Percentiles rank a stretch among this genome's conserved stretches.
These are phyloP conservation scores for Empis stercorea DNA, from an alignment of 2,888 invertebrate genomes.

Conservation along the genomic window DNA sequence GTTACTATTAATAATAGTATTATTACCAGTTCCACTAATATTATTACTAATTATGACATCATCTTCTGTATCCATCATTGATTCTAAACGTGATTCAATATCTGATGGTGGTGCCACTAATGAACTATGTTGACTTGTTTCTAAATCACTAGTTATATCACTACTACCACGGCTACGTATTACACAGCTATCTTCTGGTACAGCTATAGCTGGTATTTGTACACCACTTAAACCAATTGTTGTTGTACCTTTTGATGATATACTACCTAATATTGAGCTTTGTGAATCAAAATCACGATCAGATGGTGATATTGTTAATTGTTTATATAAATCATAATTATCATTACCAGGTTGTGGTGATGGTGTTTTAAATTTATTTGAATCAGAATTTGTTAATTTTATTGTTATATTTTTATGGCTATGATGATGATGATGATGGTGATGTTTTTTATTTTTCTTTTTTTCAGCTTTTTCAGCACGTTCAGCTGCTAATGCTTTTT, in stretches of 20 bases:
- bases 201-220: slow-evolving; percentile 21
- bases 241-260: slow-evolving; percentile 33
- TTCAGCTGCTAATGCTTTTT: slow-evolving; percentile 32
- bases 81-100: slow-evolving; percentile 32
- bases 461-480: slow-evolving; percentile 24
- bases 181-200: slow-evolving; percentile 33
- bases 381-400: slow-evolving; percentile 14
- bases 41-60: slow-evolving; percentile 6
- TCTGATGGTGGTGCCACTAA: slow-evolving; percentile 35
- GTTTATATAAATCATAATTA: slow-evolving; percentile 38
- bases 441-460: slow-evolving; percentile 28
- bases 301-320: slow-evolving; percentile 33
- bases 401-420: background rate
- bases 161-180: slow-evolving; percentile 35
- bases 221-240: slow-evolving; percentile 12
- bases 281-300: slow-evolving; percentile 35
- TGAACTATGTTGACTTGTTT: slow-evolving; percentile 36
- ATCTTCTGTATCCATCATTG: slow-evolving; percentile 29
- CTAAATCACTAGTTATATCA: slow-evolving; percentile 34
- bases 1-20: background rate
- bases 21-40: background rate
- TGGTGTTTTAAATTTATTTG: slow-evolving; percentile 30
- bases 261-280: slow-evolving; percentile 35
- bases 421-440: slow-evolving; percentile 16
- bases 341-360: slow-evolving; percentile 43